Conservation (phyloP, 1,140 invertebrate genomes). For the Zaprionus gabonicus region DNA sequence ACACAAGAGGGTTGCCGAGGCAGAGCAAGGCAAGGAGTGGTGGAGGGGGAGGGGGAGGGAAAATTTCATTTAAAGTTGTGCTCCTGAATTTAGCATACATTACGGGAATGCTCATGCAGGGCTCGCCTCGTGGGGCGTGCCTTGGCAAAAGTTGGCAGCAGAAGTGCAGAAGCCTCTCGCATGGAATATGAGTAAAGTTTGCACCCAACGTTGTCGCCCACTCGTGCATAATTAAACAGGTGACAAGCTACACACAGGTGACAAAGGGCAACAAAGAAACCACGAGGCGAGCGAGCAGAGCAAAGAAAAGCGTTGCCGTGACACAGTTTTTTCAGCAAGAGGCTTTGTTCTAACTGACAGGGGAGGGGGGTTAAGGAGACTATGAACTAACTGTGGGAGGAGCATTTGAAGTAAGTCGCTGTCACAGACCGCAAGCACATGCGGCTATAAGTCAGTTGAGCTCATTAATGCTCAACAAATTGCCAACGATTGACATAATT, state of each 20-base stretch:
- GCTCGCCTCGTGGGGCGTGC: constrained; percentile 17
- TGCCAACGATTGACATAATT: constrained; percentile 77
- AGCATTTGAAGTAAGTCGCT: not conserved
- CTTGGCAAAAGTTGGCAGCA: constrained; percentile 49
- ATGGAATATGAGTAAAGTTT: constrained; percentile 55
- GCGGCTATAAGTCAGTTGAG: constrained; percentile 38
- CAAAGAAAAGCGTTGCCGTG: constrained; percentile 45
- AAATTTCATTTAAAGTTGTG: constrained; percentile 74
- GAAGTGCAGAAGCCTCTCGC: constrained; percentile 29
- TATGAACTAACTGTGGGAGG: not conserved
- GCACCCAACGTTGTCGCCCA: constrained; percentile 37
- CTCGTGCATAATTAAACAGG: constrained; percentile 72
- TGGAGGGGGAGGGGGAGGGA: not conserved
- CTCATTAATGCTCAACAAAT: constrained; percentile 69
- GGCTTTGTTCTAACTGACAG: constrained; percentile 59
- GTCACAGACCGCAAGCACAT: constrained; percentile 15
- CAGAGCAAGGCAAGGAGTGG: no score
- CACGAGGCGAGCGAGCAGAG: not conserved
- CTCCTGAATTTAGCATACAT: constrained; percentile 57
- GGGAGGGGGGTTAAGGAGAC: not conserved
- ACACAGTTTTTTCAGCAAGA: constrained; percentile 61
- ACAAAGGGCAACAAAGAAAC: constrained; percentile 28
- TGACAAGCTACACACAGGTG: constrained; percentile 52
- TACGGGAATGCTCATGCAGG: constrained; percentile 40
- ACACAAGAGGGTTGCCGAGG: no score